Evolutionary conservation across 2,113 vertebrate species (phyloP).

Genomic region (Procapra przewalskii): DNA sequence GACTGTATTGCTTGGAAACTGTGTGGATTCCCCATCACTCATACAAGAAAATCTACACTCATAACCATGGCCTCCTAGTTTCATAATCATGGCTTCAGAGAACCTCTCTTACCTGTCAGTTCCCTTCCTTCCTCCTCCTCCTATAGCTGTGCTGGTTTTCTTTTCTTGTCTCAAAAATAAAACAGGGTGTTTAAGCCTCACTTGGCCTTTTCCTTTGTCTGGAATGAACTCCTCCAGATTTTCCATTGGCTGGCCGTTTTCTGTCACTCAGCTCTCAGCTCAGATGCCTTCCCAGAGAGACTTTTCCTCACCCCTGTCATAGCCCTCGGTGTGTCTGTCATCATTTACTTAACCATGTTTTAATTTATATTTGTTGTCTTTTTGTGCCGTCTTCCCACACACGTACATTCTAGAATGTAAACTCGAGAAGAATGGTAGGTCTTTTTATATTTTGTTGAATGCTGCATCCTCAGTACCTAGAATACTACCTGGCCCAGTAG

Average conservation of each 20-base stretch:
- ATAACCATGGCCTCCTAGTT: not conserved
- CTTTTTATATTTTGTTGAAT: not conserved
- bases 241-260: not conserved
- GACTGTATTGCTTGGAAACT: not conserved
- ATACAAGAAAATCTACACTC: not conserved
- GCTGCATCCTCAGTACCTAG: not conserved
- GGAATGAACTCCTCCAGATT: not conserved
- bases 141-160: not conserved
- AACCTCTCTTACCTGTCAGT: not conserved
- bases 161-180: not conserved
- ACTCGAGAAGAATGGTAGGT: not conserved
- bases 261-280: not conserved
- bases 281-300: not conserved
- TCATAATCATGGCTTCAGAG: not conserved
- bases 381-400: not conserved
- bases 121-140: not conserved
- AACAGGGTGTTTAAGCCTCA: not conserved
- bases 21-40: not conserved
- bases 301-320: not conserved
- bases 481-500: not conserved
- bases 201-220: not conserved
- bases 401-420: not conserved
- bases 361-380: not conserved
- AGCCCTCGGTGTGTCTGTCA: not conserved
- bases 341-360: not conserved